Conservation (phyloP, 1,140 invertebrate species). For the Ooceraea biroi region DNA sequence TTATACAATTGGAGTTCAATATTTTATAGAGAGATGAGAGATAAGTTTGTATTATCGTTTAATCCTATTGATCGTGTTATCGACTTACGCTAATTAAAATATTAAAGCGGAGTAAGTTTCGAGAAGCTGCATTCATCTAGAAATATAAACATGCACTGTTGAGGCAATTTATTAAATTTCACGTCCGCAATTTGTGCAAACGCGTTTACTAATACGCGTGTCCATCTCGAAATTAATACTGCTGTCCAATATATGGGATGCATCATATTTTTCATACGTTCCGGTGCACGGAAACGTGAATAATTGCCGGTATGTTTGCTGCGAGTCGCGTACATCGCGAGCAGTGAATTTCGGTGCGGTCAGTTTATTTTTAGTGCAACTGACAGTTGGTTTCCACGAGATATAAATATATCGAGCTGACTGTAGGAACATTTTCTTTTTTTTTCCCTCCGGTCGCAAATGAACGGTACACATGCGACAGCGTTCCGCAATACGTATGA, state of each 20-base stretch:
- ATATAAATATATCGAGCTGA: conserved; percentile 47
- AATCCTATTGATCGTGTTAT: neutral
- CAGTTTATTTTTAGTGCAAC: conserved; percentile 47
- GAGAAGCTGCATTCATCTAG: neutral
- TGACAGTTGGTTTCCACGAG: conserved; percentile 48
- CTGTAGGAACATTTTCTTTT: conserved; percentile 5
- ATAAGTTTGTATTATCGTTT: no score
- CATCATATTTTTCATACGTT: conserved; percentile 46
- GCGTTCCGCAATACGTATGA: neutral
- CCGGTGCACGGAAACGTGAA: conserved; percentile 26
- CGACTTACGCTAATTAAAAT: neutral
- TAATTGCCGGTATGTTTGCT: conserved; percentile 45
- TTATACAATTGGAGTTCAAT: no score
- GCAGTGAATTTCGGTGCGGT: conserved; percentile 30
- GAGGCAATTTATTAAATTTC: conserved; percentile 23
- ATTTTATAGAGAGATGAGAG: no score
- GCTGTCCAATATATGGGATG: conserved; percentile 13
- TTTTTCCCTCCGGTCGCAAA: conserved; percentile 8
- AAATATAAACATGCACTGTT: neutral
- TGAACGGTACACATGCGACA: conserved; percentile 1
- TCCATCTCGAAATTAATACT: conserved; percentile 39
- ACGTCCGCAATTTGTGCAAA: conserved; percentile 6
- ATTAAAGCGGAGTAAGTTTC: neutral
- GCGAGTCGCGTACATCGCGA: conserved; percentile 26
- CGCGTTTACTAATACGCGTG: conserved; percentile 41